A percentile compares a stretch with the other conserved stretches of the same genome.
Evolutionary conservation across 2,797 vertebrate genomes (phyloP).

Genomic region (Megalops cyprinoides): DNA sequence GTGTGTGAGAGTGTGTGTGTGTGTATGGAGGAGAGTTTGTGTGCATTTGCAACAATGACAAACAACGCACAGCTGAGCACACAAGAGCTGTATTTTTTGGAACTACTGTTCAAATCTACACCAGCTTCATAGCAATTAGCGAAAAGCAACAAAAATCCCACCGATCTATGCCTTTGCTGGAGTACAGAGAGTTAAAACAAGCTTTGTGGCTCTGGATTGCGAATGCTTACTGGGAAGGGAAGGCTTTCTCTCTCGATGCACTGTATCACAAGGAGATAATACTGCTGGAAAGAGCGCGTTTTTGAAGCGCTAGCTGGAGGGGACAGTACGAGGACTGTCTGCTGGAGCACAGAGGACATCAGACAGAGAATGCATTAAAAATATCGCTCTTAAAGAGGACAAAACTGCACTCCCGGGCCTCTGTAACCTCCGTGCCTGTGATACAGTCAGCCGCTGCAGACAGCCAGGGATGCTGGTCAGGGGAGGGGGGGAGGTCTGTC

Average conservation of each 20-base stretch:
- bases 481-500: too few species aligned
- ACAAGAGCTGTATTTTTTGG: background rate
- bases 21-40: background rate
- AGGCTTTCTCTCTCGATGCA: background rate
- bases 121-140: background rate
- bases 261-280: background rate
- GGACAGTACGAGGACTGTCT: too few species aligned
- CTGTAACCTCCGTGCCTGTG: too few species aligned
- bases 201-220: background rate
- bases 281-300: too few species aligned
- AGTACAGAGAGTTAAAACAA: background rate
- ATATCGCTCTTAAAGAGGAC: too few species aligned
- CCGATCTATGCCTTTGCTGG: background rate
- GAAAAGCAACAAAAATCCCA: background rate
- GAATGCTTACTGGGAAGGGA: background rate
- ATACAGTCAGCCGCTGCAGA: background rate
- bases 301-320: too few species aligned
- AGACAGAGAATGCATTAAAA: too few species aligned
- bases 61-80: slow-evolving; percentile 7
- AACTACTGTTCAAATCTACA: background rate
- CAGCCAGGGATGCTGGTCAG: background rate
- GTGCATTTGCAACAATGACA: background rate
- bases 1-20: background rate
- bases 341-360: too few species aligned
- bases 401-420: too few species aligned